Base-by-base conservation (phyloP, 2,797 vertebrate genomes). In the Sternarchorhynchus goeldii region DNA sequence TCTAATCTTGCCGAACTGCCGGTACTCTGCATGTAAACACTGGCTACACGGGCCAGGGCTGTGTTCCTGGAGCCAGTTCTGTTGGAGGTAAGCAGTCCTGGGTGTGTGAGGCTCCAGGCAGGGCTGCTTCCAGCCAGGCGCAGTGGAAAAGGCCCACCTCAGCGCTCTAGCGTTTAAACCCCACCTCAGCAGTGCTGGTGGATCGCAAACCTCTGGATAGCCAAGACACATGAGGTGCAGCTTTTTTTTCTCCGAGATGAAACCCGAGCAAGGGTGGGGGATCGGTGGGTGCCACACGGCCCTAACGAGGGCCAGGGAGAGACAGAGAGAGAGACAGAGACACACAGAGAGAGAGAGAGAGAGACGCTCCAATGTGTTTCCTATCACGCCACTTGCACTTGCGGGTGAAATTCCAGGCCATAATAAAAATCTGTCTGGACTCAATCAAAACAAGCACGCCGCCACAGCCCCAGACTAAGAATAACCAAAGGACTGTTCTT, bases 371-470 rank as follows among this genome's bases (percentile, higher is more conserved):
- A 91, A 89, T 91, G 84, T 92, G 92, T 88, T 92, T 92, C 88
- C 88, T 88, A 92, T 92, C 91, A 91, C 82, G 73, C 75, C 85
- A 78, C 87, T 90, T 90, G 89, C 90, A 92, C 90, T 92, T 90
- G 90, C 88, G 90, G 88, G 88, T 89, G 79, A 91, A 91, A 91
- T 92, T 92, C 90, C 89, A 89, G 79, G 62, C 82, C 87, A 82
- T 76, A 90, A 88, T 89, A 83, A 90, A 88, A 84, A 76, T 81
- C 85, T 70, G 84, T 88, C 91, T 94, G 92, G 88, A 85, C 90
- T 88, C 80, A 90, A 91, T 93, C 90, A 89, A 88, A 90, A 86
- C 77, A 80, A 83, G 78, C 79, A 82, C 71, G 53, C 84, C 45
- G 57, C 89, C 88, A 75, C 73, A 20, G 80, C 85, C 78, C 87